These are phyloP conservation scores for Chloroclysta siterata DNA, from an alignment of 2,888 invertebrate species.

Conservation along the genomic window DNA sequence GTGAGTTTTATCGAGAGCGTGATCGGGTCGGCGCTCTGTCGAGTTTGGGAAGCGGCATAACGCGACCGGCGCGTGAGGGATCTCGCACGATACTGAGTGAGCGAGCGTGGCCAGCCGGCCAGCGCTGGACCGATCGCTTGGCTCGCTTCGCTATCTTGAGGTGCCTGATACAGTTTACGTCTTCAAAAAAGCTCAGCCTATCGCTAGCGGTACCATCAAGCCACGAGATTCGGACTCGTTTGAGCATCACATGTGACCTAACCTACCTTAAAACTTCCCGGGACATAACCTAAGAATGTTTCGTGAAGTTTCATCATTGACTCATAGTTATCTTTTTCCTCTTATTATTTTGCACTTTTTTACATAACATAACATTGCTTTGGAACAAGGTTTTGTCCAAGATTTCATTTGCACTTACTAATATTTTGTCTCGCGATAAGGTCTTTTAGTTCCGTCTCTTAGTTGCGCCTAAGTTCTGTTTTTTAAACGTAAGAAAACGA, in stretches of 20 bases:
- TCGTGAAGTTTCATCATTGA: conserved; percentile 10
- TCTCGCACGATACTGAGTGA: conserved; percentile 78
- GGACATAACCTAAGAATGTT: conserved; percentile 1
- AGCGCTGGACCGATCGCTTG: conserved; percentile 54
- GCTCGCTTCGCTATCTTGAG: conserved; percentile 60
- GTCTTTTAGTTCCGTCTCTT: no score
- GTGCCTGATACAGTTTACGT: conserved; percentile 60
- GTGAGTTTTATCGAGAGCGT: conserved; percentile 68
- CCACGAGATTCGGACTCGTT: conserved; percentile 11
- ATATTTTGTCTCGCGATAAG: no score
- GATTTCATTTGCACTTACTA: no score
- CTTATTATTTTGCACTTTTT: neutral
- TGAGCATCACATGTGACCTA: neutral
- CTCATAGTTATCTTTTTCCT: conserved; percentile 4
- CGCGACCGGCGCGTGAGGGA: conserved; percentile 64
- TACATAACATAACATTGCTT: neutral
- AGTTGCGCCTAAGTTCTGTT: no score
- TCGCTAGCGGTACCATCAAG: conserved; percentile 17
- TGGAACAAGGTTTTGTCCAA: no score
- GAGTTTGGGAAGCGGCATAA: conserved; percentile 55
- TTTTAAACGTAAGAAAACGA: no score
- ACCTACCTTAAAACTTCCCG: neutral
- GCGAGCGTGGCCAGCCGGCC: conserved; percentile 25
- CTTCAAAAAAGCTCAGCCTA: conserved; percentile 59
- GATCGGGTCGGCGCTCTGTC: conserved; percentile 58